A percentile compares a stretch with the other conserved stretches of the same genome.
These are phyloP conservation scores for Tenebrosternarchus preto DNA, from an alignment of 2,113 vertebrate species.

Conservation along the genomic window DNA sequence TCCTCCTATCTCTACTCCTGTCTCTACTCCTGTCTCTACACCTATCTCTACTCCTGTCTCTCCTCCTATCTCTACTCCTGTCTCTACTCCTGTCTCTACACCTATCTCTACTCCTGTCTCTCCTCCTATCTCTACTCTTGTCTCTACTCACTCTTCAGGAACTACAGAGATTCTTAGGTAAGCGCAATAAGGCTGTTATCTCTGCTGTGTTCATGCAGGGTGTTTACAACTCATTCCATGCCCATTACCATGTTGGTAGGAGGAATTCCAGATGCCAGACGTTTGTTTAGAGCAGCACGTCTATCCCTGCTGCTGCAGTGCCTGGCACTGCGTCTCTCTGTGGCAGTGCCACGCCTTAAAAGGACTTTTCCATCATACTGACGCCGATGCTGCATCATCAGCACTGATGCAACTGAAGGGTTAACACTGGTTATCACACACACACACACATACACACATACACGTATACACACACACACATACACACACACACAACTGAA, in stretches of 20 bases:
- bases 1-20: too few relatives aligned
- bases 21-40: too few relatives aligned
- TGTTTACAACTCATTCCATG: not conserved
- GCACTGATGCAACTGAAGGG: slow-evolving; percentile 1
- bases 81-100: too few relatives aligned
- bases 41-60: too few relatives aligned
- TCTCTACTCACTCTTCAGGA: too few relatives aligned
- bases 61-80: too few relatives aligned
- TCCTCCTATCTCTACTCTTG: too few relatives aligned
- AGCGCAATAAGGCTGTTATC: too few relatives aligned
- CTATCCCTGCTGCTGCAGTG: not conserved
- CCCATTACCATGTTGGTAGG: not conserved
- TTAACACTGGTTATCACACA: not conserved
- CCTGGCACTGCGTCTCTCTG: not conserved
- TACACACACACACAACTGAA: not conserved
- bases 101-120: too few relatives aligned
- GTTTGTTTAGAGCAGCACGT: slow-evolving; percentile 13
- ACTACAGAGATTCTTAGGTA: too few relatives aligned
- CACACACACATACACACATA: not conserved
- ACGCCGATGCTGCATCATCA: not conserved
- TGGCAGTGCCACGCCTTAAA: slow-evolving; percentile 33
- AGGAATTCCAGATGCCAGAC: slow-evolving; percentile 15
- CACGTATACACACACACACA: not conserved
- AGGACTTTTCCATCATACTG: slow-evolving; percentile 8
- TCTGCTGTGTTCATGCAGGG: too few relatives aligned